phyloP scores from a whole-genome alignment of 2,888 invertebrate genomes.

The Trichopoda pennipes region DNA sequence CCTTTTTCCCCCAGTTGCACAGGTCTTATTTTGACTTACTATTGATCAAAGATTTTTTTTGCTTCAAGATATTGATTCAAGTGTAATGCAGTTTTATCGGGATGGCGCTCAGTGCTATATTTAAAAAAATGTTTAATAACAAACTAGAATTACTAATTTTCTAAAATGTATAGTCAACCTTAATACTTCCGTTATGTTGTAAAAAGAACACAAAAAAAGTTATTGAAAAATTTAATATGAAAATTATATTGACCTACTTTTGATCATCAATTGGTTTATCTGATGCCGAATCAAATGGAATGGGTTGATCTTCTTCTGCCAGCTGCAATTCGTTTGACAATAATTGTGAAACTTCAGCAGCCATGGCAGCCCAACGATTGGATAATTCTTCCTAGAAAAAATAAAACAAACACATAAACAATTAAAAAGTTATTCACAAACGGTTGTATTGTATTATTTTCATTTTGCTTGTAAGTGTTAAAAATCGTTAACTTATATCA shows the following conservation, averaged over 20 bases:
- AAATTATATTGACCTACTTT: constrained; percentile 83
- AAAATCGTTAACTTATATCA: too few relatives aligned
- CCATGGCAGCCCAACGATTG: constrained; percentile 85
- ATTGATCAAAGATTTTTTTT: too few relatives aligned
- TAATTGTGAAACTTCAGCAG: constrained; percentile 84
- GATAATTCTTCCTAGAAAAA: constrained; percentile 79
- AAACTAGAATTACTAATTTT: too few relatives aligned
- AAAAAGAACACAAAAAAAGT: neutral
- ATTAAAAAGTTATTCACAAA: neutral
- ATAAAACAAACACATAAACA: neutral
- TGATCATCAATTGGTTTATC: constrained; percentile 93
- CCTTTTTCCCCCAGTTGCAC: too few relatives aligned
- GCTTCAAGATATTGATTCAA: too few relatives aligned
- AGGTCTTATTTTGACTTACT: too few relatives aligned
- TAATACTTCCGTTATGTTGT: neutral
- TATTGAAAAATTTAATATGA: neutral
- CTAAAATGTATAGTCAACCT: neutral
- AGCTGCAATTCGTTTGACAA: constrained; percentile 82
- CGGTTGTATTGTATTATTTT: too few relatives aligned
- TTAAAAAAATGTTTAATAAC: too few relatives aligned
- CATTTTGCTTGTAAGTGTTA: too few relatives aligned
- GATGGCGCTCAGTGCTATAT: too few relatives aligned
- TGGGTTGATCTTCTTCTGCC: constrained; percentile 82
- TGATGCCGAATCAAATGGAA: constrained; percentile 93
- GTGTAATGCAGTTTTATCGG: too few relatives aligned